Evolutionary conservation across 2,888 invertebrate species (phyloP).

Genomic region (Hypomecis atomaria): DNA sequence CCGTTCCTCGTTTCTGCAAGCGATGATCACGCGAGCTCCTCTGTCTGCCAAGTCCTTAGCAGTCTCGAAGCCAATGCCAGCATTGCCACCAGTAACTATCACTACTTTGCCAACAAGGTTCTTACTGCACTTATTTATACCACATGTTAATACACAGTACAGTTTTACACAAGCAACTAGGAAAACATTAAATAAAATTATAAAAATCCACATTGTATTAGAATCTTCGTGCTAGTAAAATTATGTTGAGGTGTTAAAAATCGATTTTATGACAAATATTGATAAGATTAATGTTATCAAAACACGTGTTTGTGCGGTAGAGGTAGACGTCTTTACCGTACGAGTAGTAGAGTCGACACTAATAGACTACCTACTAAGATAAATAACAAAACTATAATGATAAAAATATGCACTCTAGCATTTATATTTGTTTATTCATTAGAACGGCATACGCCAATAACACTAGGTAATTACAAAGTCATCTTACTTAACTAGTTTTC

Average conservation of each 20-base stretch:
- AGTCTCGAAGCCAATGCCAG: conserved; percentile 92
- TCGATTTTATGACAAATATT: background rate
- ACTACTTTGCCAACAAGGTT: conserved; percentile 91
- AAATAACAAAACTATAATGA: too few relatives aligned
- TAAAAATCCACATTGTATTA: conserved; percentile 43
- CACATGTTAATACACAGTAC: conserved; percentile 57
- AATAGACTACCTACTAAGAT: background rate
- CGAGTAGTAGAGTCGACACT: background rate
- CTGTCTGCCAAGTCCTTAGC: conserved; percentile 88
- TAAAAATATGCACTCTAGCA: too few relatives aligned
- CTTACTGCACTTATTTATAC: conserved; percentile 59
- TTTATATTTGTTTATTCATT: too few relatives aligned
- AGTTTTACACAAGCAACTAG: conserved; percentile 42
- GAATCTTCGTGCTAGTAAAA: background rate
- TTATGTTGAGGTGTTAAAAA: background rate
- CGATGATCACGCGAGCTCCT: conserved; percentile 91
- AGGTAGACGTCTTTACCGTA: background rate
- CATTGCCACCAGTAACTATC: conserved; percentile 92
- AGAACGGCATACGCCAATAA: too few relatives aligned
- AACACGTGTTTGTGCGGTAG: background rate
- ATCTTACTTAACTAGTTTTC: too few relatives aligned
- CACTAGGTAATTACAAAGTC: too few relatives aligned
- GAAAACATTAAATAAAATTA: conserved; percentile 45
- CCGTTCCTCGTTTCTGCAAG: conserved; percentile 88
- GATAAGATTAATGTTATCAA: conserved; percentile 11